Base-by-base conservation (phyloP, 1,140 invertebrate genomes). In the Halotydeus destructor region DNA sequence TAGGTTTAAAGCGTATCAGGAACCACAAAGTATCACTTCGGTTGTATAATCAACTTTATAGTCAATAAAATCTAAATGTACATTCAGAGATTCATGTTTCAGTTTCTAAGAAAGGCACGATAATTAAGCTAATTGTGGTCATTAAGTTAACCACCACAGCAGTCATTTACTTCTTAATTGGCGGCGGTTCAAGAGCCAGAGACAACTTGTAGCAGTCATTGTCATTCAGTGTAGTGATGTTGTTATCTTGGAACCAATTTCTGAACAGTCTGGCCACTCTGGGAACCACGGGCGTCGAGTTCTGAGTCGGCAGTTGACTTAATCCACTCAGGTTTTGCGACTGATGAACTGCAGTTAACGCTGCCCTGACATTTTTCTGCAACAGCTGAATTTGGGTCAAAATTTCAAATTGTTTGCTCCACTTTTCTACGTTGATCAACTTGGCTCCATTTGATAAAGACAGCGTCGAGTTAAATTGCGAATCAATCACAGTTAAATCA, bases 401-500 rank as follows among this genome's bases (percentile, higher is more conserved):
- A 31, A 98, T 83, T 64, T 99, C 93, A 61, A 98, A 99, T 63
- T 99, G 93, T 65, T 96, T 96, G 46, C 89, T 63, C 46, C 82
- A 72, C 61, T 99, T 98, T 58, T 98, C 91, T 60, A 99, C 97
- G 61, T 99, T 99, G 27, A 98, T 93, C 2, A 98, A 64, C 46
- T 78, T 77, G 31, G 39, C 43, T 30, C 41, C 22, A 11, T 43
- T 28, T 26, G n/a, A 33, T 16, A 33, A 41, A 3, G 1, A 12
- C 12, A 5, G 12, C 14, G 4, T 25, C 22, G 31, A 12, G 8
- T 8, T 14, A 14, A 43, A 84, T 70, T 21, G 69, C 74, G 55
- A 97, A 60, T 99, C 89, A 54, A 98, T 89, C 86, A 97, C 97
- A 2, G 86, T 96, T 25, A 99, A 67, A 60, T 98, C 93, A 1